Base-by-base conservation (phyloP, 2,113 vertebrate species). In the Alethe castanea region DNA sequence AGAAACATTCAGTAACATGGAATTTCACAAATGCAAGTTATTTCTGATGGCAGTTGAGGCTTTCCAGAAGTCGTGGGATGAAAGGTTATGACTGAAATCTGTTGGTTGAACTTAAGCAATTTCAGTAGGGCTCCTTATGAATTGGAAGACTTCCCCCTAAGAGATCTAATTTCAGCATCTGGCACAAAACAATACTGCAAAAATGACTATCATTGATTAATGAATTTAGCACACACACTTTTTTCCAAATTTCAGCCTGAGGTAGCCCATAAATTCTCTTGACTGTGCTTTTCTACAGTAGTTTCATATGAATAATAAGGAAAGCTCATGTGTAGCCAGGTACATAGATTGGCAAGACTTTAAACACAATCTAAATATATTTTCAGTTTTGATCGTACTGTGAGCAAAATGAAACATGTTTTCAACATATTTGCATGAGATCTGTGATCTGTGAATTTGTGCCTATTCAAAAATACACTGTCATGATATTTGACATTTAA, bases 201-300 rank as follows among this genome's bases (percentile, higher is more conserved):
- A 86, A 93, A 86, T 66, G 4, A 56, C 15, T 76, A 4, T 85
- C 15, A 28, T 33, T 95, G 81, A 84, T 92, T 89, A 94, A 84
- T 87, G 70, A 76, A 81, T 84, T 66, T 73, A 73, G 47, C 56
- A 44, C 29, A 20, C 35, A 45, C 61, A 36, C 9, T 60, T 93
- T 90, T 82, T 81, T 87, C 60, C 65, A 64, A 86, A 88, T 92
- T 96, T 78, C 65, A 71, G 23, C 60, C 83, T 88, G 71, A 88
- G 76, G 11, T 86, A 92, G 23, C 20, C 47, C 52, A 77, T 78
- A 56, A 86, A 78, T 94, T 86, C 53, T 86, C 56, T 73, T 83
- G 65, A 29, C 53, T 64, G 25, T 23, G 57, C 52, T 83, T 86
- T 86, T 81, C 25, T 70, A 23, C 19, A 67, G 40, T 78, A 24